Percentiles rank a stretch among this genome's conserved stretches.
Evolutionary conservation across 2,888 invertebrate genomes (phyloP).

Genomic region (Macrophya annulata): DNA sequence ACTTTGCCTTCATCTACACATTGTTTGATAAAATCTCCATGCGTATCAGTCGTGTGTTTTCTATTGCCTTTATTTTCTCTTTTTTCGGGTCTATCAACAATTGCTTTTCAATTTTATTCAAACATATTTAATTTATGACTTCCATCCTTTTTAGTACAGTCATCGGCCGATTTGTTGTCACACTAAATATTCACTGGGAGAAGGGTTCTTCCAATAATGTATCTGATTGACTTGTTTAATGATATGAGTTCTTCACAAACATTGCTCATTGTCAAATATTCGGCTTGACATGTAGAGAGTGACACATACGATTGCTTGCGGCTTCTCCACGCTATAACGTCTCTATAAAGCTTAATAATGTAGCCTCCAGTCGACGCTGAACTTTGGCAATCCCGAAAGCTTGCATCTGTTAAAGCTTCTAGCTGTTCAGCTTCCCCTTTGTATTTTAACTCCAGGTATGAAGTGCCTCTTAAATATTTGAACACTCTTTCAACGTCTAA

Average conservation of each 20-base stretch:
- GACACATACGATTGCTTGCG: slow-evolving; percentile 50
- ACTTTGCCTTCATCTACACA: slow-evolving; percentile 61
- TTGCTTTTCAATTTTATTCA: slow-evolving; percentile 56
- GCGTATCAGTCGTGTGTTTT: slow-evolving; percentile 60
- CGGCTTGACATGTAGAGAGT: slow-evolving; percentile 58
- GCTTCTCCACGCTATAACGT: slow-evolving; percentile 57
- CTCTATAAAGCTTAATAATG: slow-evolving; percentile 59
- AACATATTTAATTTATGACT: slow-evolving; percentile 33
- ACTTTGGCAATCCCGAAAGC: slow-evolving; percentile 62
- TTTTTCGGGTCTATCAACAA: slow-evolving; percentile 46
- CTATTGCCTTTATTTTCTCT: slow-evolving; percentile 60
- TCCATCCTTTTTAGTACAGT: slow-evolving; percentile 59
- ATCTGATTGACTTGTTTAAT: slow-evolving; percentile 59
- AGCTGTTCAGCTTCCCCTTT: slow-evolving; percentile 51
- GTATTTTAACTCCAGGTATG: slow-evolving; percentile 58
- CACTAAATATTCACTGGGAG: slow-evolving; percentile 57
- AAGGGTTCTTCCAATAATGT: slow-evolving; percentile 58
- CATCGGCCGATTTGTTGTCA: slow-evolving; percentile 57
- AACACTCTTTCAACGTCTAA: slow-evolving; percentile 56
- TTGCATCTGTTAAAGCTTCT: slow-evolving; percentile 63
- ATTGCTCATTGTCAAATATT: slow-evolving; percentile 63
- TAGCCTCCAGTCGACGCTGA: slow-evolving; percentile 61
- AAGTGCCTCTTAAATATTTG: slow-evolving; percentile 57
- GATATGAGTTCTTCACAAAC: slow-evolving; percentile 62
- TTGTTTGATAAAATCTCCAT: slow-evolving; percentile 62